phyloP scores from a whole-genome alignment of 1,140 invertebrate genomes.

The Agrypnia vestita region DNA sequence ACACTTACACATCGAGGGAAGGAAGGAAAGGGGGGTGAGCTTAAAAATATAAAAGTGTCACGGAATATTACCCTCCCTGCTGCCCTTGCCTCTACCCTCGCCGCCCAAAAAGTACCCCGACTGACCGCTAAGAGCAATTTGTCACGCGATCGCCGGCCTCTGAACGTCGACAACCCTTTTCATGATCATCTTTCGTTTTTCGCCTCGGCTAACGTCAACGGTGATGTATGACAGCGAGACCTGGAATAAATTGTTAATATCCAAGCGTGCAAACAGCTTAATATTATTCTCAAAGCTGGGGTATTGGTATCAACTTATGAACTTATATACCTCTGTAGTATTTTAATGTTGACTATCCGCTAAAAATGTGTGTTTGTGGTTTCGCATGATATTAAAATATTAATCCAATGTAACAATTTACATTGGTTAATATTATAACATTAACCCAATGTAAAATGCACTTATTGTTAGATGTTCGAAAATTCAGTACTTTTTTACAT shows the following conservation, averaged over 20 bases:
- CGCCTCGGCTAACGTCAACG: neutral
- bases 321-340: too few species aligned
- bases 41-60: conserved; percentile 40
- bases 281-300: too few species aligned
- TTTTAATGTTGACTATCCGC: too few species aligned
- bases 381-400: too few species aligned
- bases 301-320: too few species aligned
- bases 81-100: neutral
- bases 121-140: conserved; percentile 33
- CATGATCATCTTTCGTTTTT: conserved; percentile 22
- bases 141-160: conserved; percentile 26
- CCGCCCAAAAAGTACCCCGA: neutral
- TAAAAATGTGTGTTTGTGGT: too few species aligned
- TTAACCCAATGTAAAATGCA: too few species aligned
- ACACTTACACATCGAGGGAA: neutral
- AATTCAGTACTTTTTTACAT: too few species aligned
- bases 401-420: too few species aligned
- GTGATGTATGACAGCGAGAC: conserved; percentile 9
- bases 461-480: too few species aligned
- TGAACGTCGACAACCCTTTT: conserved; percentile 16
- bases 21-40: neutral
- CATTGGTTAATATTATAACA: too few species aligned
- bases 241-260: conserved; percentile 4
- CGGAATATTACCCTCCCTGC: conserved; percentile 39
- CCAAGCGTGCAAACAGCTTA: too few species aligned